Evolutionary conservation across 2,113 vertebrate species (phyloP).

Genomic region (Dunckerocampus dactyliophorus): DNA sequence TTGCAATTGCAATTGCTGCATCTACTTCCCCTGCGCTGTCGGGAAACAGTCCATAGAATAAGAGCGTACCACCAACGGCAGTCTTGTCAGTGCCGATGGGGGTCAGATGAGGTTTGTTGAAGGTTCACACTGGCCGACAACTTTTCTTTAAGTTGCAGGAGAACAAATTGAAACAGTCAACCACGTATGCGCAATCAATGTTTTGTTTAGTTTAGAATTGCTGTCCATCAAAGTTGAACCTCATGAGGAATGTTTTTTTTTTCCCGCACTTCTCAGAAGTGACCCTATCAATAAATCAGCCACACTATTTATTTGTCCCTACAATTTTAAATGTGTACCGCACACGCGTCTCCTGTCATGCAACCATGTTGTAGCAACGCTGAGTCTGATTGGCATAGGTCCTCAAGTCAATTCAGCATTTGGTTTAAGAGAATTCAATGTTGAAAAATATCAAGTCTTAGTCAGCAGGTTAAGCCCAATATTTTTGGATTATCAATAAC

Average conservation of each 20-base stretch:
- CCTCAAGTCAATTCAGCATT: constrained; percentile 63
- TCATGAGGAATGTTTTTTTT: constrained; percentile 60
- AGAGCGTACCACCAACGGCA: constrained; percentile 24
- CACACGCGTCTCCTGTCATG: constrained; percentile 42
- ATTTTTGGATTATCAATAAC: constrained; percentile 49
- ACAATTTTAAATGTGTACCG: constrained; percentile 52
- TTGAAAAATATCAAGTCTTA: constrained; percentile 64
- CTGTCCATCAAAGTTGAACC: constrained; percentile 45
- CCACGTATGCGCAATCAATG: background rate
- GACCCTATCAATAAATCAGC: constrained; percentile 41
- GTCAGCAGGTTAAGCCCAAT: constrained; percentile 60
- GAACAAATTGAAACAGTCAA: constrained; percentile 25
- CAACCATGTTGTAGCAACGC: constrained; percentile 46
- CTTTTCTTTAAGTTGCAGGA: constrained; percentile 20
- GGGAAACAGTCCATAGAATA: constrained; percentile 44
- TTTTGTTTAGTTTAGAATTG: constrained; percentile 12
- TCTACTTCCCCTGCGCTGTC: constrained; percentile 47
- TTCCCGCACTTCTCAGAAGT: constrained; percentile 69
- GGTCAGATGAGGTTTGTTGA: constrained; percentile 51
- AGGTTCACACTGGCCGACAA: constrained; percentile 41
- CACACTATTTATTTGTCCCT: constrained; percentile 30
- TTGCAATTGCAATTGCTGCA: constrained; percentile 50
- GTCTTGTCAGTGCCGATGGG: constrained; percentile 18
- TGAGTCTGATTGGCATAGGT: constrained; percentile 64
- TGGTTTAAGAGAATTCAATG: constrained; percentile 60